These are phyloP conservation scores for Suncus etruscus DNA, from an alignment of 2,113 vertebrate genomes.

Conservation along the genomic window DNA sequence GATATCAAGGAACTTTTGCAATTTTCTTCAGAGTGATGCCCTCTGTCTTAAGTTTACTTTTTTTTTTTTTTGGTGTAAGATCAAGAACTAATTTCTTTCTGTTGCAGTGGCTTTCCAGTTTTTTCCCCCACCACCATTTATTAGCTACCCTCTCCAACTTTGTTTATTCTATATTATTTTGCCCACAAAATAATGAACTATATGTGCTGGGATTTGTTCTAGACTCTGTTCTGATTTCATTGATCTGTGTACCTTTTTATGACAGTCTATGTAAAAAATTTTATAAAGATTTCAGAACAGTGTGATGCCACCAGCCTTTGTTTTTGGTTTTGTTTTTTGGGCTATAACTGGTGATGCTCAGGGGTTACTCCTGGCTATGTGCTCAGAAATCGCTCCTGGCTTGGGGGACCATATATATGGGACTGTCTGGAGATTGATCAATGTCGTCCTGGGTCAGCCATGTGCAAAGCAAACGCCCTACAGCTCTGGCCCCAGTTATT, in stretches of 20 bases:
- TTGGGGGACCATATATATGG: too few species aligned
- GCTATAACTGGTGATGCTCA: too few species aligned
- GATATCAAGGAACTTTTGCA: not conserved
- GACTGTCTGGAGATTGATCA: too few species aligned
- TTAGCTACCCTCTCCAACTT: not conserved
- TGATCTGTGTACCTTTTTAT: not conserved
- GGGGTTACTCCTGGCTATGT: too few species aligned
- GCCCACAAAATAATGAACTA: not conserved
- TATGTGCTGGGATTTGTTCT: not conserved
- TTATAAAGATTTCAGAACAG: too few species aligned
- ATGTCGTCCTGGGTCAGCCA: too few species aligned
- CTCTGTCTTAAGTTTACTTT: not conserved
- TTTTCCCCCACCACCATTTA: not conserved
- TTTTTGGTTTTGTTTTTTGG: too few species aligned
- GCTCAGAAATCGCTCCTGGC: too few species aligned
- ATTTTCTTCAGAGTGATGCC: not conserved
- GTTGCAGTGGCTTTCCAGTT: not conserved
- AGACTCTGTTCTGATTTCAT: not conserved
- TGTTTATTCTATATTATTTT: not conserved
- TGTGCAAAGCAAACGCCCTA: too few species aligned
- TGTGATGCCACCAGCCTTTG: not conserved
- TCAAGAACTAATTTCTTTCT: not conserved
- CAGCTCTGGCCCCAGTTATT: not conserved
- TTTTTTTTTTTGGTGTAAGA: conserved; percentile 7
- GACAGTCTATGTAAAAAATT: not conserved